These are phyloP conservation scores for Bombus terrestris DNA, from an alignment of 1,140 invertebrate species.

Conservation along the genomic window DNA sequence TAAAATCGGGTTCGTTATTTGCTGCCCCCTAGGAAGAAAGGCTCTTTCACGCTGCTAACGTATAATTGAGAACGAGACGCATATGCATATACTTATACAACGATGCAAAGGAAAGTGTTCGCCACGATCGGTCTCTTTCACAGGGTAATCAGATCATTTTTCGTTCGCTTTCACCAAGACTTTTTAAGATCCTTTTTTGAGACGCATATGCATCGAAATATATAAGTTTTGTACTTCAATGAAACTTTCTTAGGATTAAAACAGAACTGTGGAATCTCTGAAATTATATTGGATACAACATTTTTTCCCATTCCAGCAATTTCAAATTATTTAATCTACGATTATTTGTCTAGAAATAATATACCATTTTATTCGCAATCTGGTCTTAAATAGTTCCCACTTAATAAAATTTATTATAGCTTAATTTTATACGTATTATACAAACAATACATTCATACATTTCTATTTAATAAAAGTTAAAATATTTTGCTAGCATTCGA, in stretches of 20 bases:
- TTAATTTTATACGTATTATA: background rate
- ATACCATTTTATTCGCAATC: background rate
- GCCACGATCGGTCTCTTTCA: conserved; percentile 54
- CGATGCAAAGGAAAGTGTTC: conserved; percentile 56
- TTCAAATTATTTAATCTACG: too few species aligned
- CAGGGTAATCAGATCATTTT: conserved; percentile 71
- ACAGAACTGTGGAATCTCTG: background rate
- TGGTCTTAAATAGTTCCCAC: background rate
- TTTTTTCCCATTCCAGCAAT: too few species aligned
- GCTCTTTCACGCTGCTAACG: conserved; percentile 35
- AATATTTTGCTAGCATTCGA: background rate
- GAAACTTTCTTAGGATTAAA: background rate
- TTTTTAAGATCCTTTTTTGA: too few species aligned
- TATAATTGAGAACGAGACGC: conserved; percentile 28
- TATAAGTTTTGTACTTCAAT: too few species aligned
- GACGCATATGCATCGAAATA: background rate
- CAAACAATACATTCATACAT: background rate
- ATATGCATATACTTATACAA: conserved; percentile 18
- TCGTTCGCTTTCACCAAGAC: conserved; percentile 68
- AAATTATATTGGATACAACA: too few species aligned
- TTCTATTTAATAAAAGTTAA: background rate
- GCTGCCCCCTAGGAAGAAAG: conserved; percentile 55
- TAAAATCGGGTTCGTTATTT: conserved; percentile 56
- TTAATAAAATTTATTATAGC: background rate
- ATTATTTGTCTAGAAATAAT: too few species aligned